Evolutionary conservation across 2,888 invertebrate species (phyloP).

Genomic region (Amorpha juglandis): DNA sequence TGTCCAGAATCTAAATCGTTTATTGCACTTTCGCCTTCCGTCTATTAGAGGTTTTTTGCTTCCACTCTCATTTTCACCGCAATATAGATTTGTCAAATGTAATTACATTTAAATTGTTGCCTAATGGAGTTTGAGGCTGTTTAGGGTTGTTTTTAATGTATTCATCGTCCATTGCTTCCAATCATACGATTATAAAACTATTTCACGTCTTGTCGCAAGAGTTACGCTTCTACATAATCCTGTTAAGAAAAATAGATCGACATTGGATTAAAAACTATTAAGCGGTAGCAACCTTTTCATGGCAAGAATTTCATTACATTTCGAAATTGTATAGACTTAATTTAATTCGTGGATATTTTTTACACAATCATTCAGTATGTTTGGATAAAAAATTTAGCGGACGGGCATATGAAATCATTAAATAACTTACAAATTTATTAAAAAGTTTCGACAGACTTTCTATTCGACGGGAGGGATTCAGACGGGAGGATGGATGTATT

Average conservation of each 20-base stretch:
- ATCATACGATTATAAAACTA: constrained; percentile 20
- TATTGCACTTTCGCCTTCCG: constrained; percentile 46
- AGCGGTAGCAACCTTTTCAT: constrained; percentile 10
- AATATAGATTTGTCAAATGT: constrained; percentile 49
- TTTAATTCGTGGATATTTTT: neutral
- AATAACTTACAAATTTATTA: neutral
- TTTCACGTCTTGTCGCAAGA: constrained; percentile 17
- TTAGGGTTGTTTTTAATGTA: constrained; percentile 26
- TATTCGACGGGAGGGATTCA: neutral
- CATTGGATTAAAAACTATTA: constrained; percentile 20
- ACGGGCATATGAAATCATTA: neutral
- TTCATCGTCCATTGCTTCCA: constrained; percentile 27
- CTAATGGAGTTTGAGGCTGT: constrained; percentile 43
- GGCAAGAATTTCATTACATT: constrained; percentile 19
- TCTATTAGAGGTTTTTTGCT: constrained; percentile 39
- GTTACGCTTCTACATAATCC: constrained; percentile 13
- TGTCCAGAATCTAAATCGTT: constrained; percentile 45
- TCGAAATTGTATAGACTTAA: constrained; percentile 9
- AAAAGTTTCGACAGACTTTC: neutral
- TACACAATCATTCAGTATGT: neutral
- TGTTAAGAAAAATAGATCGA: constrained; percentile 10
- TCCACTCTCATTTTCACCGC: constrained; percentile 43
- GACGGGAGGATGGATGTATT: too few species aligned
- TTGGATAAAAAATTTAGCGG: neutral
- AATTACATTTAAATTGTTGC: constrained; percentile 49